phyloP scores from a whole-genome alignment of 1,140 invertebrate species.

The Pollicipes pollicipes region DNA sequence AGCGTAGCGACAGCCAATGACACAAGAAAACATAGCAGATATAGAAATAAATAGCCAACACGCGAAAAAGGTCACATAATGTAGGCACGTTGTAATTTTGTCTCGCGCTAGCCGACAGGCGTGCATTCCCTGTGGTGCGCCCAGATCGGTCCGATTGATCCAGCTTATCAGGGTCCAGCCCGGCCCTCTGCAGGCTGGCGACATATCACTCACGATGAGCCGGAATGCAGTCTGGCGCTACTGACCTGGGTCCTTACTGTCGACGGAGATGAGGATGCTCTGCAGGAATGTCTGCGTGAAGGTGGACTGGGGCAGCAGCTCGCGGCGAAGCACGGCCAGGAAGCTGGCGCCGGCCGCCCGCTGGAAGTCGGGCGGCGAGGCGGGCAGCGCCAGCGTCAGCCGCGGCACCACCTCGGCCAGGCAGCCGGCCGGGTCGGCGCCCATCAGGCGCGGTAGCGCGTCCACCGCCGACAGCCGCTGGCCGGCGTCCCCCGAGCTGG shows the following conservation, averaged over 20 bases:
- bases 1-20: too few species aligned
- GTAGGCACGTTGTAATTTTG: too few species aligned
- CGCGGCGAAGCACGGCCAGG: conserved; percentile 42
- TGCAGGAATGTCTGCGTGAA: conserved; percentile 47
- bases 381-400: conserved; percentile 30
- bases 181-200: too few species aligned
- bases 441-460: background rate
- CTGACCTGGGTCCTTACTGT: conserved; percentile 43
- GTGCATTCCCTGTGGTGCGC: too few species aligned
- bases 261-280: conserved; percentile 41
- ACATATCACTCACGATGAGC: too few species aligned
- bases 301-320: conserved; percentile 37
- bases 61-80: too few species aligned
- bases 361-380: conserved; percentile 44
- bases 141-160: too few species aligned
- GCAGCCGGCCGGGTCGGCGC: background rate
- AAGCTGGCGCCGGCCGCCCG: conserved; percentile 42
- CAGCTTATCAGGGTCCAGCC: too few species aligned
- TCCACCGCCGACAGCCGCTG: background rate
- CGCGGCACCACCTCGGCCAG: conserved; percentile 14
- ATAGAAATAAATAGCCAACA: too few species aligned
- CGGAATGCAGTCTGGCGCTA: too few species aligned
- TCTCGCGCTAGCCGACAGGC: too few species aligned
- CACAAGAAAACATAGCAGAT: too few species aligned
- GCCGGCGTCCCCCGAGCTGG: background rate